Percentiles rank a stretch among this genome's conserved stretches.
Evolutionary conservation across 2,113 vertebrate species (phyloP).

Genomic region (Ophiodon elongatus): DNA sequence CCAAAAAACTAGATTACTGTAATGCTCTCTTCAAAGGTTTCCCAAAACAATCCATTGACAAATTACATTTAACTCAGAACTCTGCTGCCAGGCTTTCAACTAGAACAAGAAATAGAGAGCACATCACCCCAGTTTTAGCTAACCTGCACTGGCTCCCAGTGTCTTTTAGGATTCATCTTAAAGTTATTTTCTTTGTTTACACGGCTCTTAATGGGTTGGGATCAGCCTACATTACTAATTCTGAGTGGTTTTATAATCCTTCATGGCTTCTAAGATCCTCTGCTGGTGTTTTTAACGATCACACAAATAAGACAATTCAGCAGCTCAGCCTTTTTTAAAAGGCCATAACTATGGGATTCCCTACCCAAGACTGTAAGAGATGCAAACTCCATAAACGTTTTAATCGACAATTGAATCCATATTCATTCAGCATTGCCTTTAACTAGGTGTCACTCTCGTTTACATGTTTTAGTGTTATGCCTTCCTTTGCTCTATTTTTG

Average conservation of each 20-base stretch:
- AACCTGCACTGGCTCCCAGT: background rate
- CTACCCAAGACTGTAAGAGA: background rate
- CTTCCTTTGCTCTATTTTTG: background rate
- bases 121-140: background rate
- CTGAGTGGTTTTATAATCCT: background rate
- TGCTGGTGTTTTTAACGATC: background rate
- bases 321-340: background rate
- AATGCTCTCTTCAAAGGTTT: background rate
- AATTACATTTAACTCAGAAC: background rate
- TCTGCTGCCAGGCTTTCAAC: too few species aligned
- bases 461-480: too few species aligned
- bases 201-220: background rate
- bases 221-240: background rate
- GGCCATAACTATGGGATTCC: background rate
- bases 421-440: background rate
- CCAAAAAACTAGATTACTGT: background rate
- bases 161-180: background rate
- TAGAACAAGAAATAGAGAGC: background rate
- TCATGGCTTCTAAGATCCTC: background rate
- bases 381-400: background rate
- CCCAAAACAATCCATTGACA: background rate
- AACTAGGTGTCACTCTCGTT: background rate
- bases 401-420: background rate
- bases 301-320: background rate
- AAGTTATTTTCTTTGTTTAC: background rate